Base-by-base conservation (phyloP, 37 sponge, comb jelly and placozoan species). In the Cliona cf. orientalis region DNA sequence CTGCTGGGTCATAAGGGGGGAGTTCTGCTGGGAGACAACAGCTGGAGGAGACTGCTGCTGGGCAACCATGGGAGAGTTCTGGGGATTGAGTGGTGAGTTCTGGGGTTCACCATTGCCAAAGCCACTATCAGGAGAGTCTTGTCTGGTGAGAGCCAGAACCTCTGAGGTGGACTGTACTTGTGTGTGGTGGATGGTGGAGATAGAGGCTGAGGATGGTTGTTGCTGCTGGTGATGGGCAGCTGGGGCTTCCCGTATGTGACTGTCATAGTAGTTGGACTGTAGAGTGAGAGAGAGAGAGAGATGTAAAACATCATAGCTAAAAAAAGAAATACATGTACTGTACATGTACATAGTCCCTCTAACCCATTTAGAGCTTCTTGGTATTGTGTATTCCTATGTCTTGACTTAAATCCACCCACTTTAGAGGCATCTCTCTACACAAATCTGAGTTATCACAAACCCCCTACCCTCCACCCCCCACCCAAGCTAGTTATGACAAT, bases 81-180 rank as follows among this genome's bases (percentile, higher is more conserved):
- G 42, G 12, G n/a, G 44, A 28, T 29, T 26, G 11, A 38, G 53
- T 9, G 73, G 71, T 3, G 71, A 71, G 46, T 44, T 57, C 35
- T 57, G 75, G 6, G 28, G 59, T 25, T n/a, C 64, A 42, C 3
- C 41, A 75, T 38, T 1, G 61, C 21, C 40, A 38, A 11, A 3
- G 26, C 81, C 81, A 25, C 59, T 58, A 31, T 80, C 81, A 3
- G 81, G 81, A 3, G 81, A 80, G 59, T 80, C 81, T 0, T 67
- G 31, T n/a, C 71, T 69, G 2, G 45, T 1, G 41, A 77, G 3
- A 5, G 78, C 45, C 14, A 60, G 5, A 59, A 59, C 5, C 62
- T 12, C 14, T 31, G 19, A 61, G 62, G 62, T 61, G 62, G 11
- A 12, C 62, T 31, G 6, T 26, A 61, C 31, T 31, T 61, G 31